Conservation (phyloP, 2,888 invertebrate species). For the Acleris emargana region DNA sequence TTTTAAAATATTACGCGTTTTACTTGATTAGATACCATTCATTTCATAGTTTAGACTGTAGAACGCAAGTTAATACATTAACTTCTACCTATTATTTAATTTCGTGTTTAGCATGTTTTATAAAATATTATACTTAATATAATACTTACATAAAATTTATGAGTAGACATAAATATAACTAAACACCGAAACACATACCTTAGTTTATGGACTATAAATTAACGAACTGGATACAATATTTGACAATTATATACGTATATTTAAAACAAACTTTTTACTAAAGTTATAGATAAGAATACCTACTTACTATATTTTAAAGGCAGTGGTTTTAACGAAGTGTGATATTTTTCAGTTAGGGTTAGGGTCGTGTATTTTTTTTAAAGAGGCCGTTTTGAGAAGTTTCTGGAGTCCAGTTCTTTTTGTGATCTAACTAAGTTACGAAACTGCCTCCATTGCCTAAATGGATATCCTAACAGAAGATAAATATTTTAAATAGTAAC, state of each 20-base stretch:
- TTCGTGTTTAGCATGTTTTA: slow-evolving; percentile 27
- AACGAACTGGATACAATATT: slow-evolving; percentile 4
- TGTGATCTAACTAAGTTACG: neutral
- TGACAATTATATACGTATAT: neutral
- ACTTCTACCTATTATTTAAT: slow-evolving; percentile 11
- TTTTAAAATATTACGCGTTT: slow-evolving; percentile 37
- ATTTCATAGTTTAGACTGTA: slow-evolving; percentile 1
- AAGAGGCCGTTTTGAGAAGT: neutral
- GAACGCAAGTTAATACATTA: slow-evolving; percentile 24
- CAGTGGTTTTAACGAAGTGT: slow-evolving; percentile 22
- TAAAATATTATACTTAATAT: slow-evolving; percentile 24
- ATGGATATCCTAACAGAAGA: slow-evolving; percentile 17
- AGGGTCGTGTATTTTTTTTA: slow-evolving; percentile 3
- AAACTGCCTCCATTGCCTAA: slow-evolving; percentile 9
- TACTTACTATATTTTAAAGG: slow-evolving; percentile 19
- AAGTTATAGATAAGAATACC: too few species aligned
- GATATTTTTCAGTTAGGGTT: neutral
- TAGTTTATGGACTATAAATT: too few species aligned
- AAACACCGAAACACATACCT: neutral
- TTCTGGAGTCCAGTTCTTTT: too few species aligned
- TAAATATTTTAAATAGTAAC: slow-evolving; percentile 26
- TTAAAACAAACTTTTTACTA: neutral
- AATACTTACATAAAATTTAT: slow-evolving; percentile 21
- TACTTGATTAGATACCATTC: slow-evolving; percentile 17
- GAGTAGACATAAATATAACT: slow-evolving; percentile 11